A percentile compares a stretch with the other conserved stretches of the same genome.
Conservation (phyloP, 2,113 vertebrate species). For the Microcebus ravelobensis region DNA sequence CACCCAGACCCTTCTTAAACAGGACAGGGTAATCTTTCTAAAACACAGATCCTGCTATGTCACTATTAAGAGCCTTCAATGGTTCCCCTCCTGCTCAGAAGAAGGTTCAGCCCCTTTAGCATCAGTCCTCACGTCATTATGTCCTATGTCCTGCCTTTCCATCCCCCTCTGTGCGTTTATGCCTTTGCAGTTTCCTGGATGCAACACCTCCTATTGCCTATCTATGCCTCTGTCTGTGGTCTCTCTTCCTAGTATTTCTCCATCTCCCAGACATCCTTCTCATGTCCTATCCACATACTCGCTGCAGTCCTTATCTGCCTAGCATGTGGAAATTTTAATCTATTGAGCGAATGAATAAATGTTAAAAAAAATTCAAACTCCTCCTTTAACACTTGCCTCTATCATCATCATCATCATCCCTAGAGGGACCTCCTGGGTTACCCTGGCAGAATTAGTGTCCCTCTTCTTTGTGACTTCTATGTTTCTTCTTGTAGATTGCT, state of each 20-base stretch:
- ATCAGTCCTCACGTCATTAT: background rate
- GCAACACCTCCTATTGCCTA: background rate
- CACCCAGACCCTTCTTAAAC: background rate
- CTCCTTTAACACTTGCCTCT: background rate
- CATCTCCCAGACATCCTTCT: background rate
- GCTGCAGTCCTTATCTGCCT: background rate
- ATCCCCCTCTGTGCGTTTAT: background rate
- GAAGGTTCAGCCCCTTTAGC: background rate
- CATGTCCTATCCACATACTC: background rate
- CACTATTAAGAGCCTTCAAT: background rate
- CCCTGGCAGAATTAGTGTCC: background rate
- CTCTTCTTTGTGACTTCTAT: background rate
- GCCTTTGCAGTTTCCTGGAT: background rate
- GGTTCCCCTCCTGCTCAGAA: background rate
- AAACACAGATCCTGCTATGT: background rate
- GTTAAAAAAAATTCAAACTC: background rate
- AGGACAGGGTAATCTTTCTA: background rate
- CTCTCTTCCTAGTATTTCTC: background rate
- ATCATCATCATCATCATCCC: background rate
- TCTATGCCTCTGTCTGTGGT: background rate
- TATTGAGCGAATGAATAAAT: background rate
- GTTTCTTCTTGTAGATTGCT: background rate
- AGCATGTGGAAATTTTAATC: background rate
- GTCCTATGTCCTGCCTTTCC: background rate
- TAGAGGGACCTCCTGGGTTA: background rate